Base-by-base conservation (phyloP, 2,113 vertebrate genomes). In the Larimichthys polyactis region DNA sequence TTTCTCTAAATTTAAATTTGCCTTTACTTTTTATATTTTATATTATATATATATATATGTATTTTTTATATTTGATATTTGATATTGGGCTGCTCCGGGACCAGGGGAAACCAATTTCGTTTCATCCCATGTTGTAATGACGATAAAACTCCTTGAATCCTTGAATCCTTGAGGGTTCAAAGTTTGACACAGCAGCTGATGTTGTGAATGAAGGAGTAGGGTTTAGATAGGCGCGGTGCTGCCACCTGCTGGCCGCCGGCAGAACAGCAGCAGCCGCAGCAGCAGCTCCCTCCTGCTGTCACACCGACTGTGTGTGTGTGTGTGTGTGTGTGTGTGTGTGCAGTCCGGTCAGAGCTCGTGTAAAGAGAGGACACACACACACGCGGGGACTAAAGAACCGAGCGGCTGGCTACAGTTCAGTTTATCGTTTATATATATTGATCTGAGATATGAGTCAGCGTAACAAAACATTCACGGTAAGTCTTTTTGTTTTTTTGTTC, bases 381-480 rank as follows among this genome's bases (percentile, higher is more conserved):
- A 1, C 10, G 32, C 60, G 12, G 6, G 6, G 12, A 19, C 20
- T 9, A 0, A 57, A 24, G 22, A 14, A 49, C 14, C 46, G 7
- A 1, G 55, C n/a, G 6, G 0, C 29, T 20, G n/a, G 4, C 32
- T 40, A 58, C 44, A 29, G 14, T 44, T 44, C 11, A 44, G 43
- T 64, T 73, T 36, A 67, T 79, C 46, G 51, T 40, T 24, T 63
- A 32, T 44, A 27, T 27, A 27, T n/a, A n/a, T n/a, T n/a, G n/a
- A n/a, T 71, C 46, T 78, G 55, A 89, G 88, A 88, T 55, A 93
- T 93, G 93, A 90, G 78, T 82, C 83, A 85, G 73, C 82, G 55
- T 36, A 79, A 84, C 63, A 20, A 51, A 22, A 32, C 43, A 52
- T 62, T 59, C 52, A 84, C 87, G 92, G 94, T 94, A 91, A 88